Evolutionary conservation across 2,888 invertebrate genomes (phyloP).

Genomic region (Eupithecia insigniata): DNA sequence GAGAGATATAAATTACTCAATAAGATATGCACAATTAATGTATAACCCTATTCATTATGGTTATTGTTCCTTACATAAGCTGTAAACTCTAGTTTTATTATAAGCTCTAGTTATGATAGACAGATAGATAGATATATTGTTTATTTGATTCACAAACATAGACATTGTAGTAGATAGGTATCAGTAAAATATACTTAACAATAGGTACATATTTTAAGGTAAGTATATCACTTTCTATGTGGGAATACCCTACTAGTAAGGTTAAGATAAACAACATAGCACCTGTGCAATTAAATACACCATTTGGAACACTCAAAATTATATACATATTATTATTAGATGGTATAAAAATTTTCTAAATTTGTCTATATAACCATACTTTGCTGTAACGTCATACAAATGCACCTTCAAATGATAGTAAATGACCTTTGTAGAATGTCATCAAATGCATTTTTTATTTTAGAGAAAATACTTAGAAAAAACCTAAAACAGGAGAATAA

Average conservation of each 20-base stretch:
- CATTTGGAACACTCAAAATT: neutral
- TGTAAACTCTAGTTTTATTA: neutral
- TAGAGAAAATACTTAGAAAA: neutral
- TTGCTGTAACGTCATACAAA: neutral
- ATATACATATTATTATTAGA: neutral
- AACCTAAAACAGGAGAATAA: conserved; percentile 44
- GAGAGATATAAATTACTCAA: neutral
- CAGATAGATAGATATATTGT: too few relatives aligned
- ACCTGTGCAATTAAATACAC: neutral
- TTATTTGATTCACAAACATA: too few relatives aligned
- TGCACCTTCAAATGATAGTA: conserved; percentile 20
- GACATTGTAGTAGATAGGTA: too few relatives aligned
- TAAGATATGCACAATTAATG: neutral
- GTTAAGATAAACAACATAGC: conserved; percentile 1
- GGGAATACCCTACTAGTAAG: conserved; percentile 5
- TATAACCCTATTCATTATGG: neutral
- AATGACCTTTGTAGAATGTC: conserved; percentile 58
- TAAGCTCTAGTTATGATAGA: neutral
- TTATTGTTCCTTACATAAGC: neutral
- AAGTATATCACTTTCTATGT: too few relatives aligned
- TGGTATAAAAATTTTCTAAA: neutral
- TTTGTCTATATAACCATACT: neutral
- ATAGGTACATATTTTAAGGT: too few relatives aligned
- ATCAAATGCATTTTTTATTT: conserved; percentile 39
- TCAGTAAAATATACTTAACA: too few relatives aligned